These are phyloP conservation scores for Microchrysa polita DNA, from an alignment of 2,888 invertebrate species.

Conservation along the genomic window DNA sequence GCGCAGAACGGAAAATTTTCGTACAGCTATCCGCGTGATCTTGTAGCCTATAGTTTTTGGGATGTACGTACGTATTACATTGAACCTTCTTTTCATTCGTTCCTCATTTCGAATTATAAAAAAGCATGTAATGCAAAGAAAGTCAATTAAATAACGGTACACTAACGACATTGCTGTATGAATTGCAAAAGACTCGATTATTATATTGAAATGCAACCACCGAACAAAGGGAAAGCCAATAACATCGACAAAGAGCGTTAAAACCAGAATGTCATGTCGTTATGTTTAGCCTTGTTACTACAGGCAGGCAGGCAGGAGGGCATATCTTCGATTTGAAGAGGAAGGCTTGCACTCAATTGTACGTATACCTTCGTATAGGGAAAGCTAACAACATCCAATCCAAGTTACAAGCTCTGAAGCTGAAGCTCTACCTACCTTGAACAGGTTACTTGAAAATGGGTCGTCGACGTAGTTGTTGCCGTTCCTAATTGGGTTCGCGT, in stretches of 20 bases:
- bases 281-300: not conserved
- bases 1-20: too few relatives aligned
- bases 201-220: slow-evolving; percentile 34
- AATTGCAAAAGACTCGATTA: slow-evolving; percentile 32
- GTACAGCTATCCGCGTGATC: too few relatives aligned
- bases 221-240: slow-evolving; percentile 20
- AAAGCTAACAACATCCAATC: not conserved
- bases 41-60: too few relatives aligned
- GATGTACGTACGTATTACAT: too few relatives aligned
- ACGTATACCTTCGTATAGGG: not conserved
- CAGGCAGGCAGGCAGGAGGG: too few relatives aligned
- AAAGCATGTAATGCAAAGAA: not conserved
- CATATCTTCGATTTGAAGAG: too few relatives aligned
- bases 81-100: too few relatives aligned
- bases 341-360: not conserved
- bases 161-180: slow-evolving; percentile 33
- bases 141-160: slow-evolving; percentile 35
- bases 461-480: slow-evolving; percentile 21
- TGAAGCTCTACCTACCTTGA: not conserved
- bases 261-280: slow-evolving; percentile 16
- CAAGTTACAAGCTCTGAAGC: not conserved
- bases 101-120: too few relatives aligned
- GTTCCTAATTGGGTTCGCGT: slow-evolving; percentile 6
- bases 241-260: too few relatives aligned
- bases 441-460: slow-evolving; percentile 38